Evolutionary conservation across 2,797 vertebrate genomes (phyloP), one percentile per base, ranked within the genome.

Genomic region (Lagocephalus sceleratus): DNA sequence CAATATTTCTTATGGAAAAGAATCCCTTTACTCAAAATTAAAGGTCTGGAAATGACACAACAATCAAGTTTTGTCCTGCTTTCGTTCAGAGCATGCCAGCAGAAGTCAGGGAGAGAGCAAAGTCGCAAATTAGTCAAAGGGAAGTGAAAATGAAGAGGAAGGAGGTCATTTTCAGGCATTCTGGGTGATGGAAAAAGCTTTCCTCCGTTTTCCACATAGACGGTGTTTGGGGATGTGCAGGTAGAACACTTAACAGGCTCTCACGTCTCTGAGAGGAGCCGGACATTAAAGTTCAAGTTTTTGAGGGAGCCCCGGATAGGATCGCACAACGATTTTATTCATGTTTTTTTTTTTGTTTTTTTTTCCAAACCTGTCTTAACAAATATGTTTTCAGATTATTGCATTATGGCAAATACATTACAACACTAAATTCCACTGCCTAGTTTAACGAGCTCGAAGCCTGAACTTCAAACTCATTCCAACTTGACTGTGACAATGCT

Each of bases 401-500:
- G 23, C 7, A 25, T 25, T 25, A 25, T 25, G 4, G 23, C 23
- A 25, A 4, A 25, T 25, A 25, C 7, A 7, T 25, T 25, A 5
- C 7, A 25, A 25, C 23, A 25, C 7, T 25, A 25, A 25, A 14
- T 14, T 35, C 32, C 32, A 35, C 11, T 29, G 26, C 8, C 6
- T 29, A 29, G 26, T 29, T 29, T 29, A 3, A 5, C 3, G 15
- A 23, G 14, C 29, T 48, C 54, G 5, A 42, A 35, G 10, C 6
- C 12, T 42, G 2, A 25, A 19, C 47, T 65, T 47, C 10, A 41
- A 55, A 44, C 16, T 52, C 6, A 17, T 29, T 59, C 22, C 38
- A 66, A 48, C 68, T 66, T 72, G 63, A 42, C 63, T 70, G 47
- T 72, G 68, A 63, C 70, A 73, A 51, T 56, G 54, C 21, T n/a